phyloP scores from a whole-genome alignment of 1,140 invertebrate species.

The Drosophila willistoni region DNA sequence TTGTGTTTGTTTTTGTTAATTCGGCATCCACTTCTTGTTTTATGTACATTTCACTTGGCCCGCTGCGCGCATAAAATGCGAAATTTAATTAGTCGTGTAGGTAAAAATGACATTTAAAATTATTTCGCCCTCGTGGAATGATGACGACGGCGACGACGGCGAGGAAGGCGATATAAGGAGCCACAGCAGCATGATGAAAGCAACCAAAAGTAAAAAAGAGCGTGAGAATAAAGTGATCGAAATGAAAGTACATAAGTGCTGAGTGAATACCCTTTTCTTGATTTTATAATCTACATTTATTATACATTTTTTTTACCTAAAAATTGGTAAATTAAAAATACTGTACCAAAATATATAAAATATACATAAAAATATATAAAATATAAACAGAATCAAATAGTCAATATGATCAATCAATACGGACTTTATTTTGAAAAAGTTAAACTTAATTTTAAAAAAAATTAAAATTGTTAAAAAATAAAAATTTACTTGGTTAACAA shows the following conservation, averaged over 20 bases:
- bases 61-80: slow-evolving; percentile 66
- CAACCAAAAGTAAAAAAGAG: background rate
- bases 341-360: no score
- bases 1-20: slow-evolving; percentile 79
- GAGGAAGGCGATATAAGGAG: slow-evolving; percentile 1
- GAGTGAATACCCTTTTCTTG: background rate
- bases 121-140: slow-evolving; percentile 38
- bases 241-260: background rate
- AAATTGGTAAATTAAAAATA: no score
- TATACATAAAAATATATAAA: no score
- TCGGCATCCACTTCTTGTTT: slow-evolving; percentile 52
- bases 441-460: no score
- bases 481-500: no score
- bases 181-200: background rate
- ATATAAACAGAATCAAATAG: no score
- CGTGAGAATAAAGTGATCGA: background rate
- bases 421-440: no score
- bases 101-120: slow-evolving; percentile 77
- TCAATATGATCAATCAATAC: no score
- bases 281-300: background rate
- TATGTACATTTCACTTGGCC: slow-evolving; percentile 70
- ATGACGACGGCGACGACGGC: background rate
- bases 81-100: slow-evolving; percentile 79
- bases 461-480: no score
- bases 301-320: no score